Evolutionary conservation across 2,888 invertebrate species (phyloP), one percentile per base, ranked within the genome.

Genomic region (Leptarthrus brevirostris): DNA sequence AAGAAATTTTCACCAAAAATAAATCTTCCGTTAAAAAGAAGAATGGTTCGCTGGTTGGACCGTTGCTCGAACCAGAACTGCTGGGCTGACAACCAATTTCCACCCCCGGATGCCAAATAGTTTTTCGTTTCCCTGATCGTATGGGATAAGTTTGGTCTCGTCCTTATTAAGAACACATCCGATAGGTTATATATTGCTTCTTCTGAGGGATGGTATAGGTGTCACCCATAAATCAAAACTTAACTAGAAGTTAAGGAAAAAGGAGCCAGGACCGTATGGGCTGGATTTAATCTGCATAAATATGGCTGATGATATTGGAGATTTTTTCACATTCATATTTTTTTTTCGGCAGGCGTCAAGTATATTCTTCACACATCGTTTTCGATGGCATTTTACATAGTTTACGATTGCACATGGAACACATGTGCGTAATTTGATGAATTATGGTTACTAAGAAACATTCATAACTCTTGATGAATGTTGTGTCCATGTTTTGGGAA

Each of bases 341-440:
- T n/a, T n/a, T 16, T 69, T 69, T 69, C 49, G 52, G 30, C 54
- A 26, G 26, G 56, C 40, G 49, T 58, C 54, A 44, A 30, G 47
- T 36, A 54, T 53, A 56, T 58, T 58, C 61, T 54, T 71, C 56
- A 47, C 49, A 58, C 61, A 24, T 72, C 61, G 56, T 72, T 72
- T 54, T 72, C 26, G 72, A 14, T 34, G 30, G 58, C 56, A 72
- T 53, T 58, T 47, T 22, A 18, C 58, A 18, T 74, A 18, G 58
- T 74, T 71, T 74, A 74, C 69, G 74, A 16, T 58, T 74, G 36
- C 74, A 74, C 52, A 70, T 74, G 74, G 49, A 47, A 58, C 74
- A 74, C 56, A 58, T 69, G 71, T 61, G 69, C 71, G 74, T 56
- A 66, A 66, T 44, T 52, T 64, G 24, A 72, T 24, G 20, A 20